Base-by-base conservation (phyloP, 2,888 invertebrate genomes). In the Netelia fuscicornis region DNA sequence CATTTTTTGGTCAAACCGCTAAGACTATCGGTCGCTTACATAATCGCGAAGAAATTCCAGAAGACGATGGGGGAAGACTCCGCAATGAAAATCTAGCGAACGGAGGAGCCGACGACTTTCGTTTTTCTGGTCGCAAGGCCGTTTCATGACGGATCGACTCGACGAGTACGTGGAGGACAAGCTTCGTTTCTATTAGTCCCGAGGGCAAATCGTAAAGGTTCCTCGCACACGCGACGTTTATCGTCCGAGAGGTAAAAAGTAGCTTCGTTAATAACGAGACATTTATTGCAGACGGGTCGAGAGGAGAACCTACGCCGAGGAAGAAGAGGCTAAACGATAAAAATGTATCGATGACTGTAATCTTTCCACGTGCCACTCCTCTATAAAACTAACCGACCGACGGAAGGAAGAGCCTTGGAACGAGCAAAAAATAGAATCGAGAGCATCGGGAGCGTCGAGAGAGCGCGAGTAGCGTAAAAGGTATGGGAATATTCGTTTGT, bases 41-140 rank as follows among this genome's bases (percentile, higher is more conserved):
- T 85, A 86, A 86, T 78, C 44, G 77, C 11, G 68, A 83, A 86
- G 71, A 85, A 85, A 85, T 76, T 67, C 76, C 75, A 54, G 54
- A 48, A 52, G 13, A 62, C 17, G 30, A 20, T 10, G 70, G 23
- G 58, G 67, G 81, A 62, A 60, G 23, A 23, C 23, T 52, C 25
- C 54, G 37, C 56, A 77, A 65, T 74, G 64, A 62, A 75, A 48
- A 48, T 48, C 48, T 48, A 10, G 48, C 48, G 1, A 37, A 6
- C 48, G 37, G 42, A 71, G 58, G 67, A 81, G 68, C 65, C 78
- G 74, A 48, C 60, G 76, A 86, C 86, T 84, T 84, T 86, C 86
- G 71, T 85, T 86, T 86, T 85, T 84, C 83, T 85, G 65, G 85
- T 85, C 71, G 70, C 83, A 86, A 86, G 86, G 86, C 83, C 85